Base-by-base conservation (phyloP, 2,113 vertebrate genomes). In the Thamnaconus septentrionalis region DNA sequence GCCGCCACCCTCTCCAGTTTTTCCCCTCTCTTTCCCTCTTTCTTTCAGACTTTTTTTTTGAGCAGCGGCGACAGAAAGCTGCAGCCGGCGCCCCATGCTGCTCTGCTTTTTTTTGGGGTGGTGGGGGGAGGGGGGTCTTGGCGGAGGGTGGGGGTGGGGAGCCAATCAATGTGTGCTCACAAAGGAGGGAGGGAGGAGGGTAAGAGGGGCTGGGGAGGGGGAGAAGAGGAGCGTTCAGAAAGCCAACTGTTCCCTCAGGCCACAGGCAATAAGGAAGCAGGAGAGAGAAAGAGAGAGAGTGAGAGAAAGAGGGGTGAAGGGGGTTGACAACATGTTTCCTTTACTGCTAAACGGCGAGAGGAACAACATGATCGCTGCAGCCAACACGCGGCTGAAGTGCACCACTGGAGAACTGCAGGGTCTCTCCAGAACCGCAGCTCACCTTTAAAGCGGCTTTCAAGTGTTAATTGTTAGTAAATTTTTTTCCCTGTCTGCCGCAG, bases 161-260 rank as follows among this genome's bases (percentile, higher is more conserved):
- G 85, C 81, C 87, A 89, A 89, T 89, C 86, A 91, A 86, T 88
- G 85, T 82, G 86, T 83, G 80, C 76, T 88, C 85, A 89, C 83
- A 89, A 86, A 89, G 74, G 75, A 76, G 69, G 69, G 79, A 82
- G 73, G 76, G 84, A 31, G 18, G 18, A 31, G 18, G 18, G 18
- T 31, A 31, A 31, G 18, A 31, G 18, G 18, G 18, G 18, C 18
- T 31, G 18, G 69, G 18, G 79, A 82, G 73, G 76, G 84, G 18
- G 18, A 31, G 18, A 31, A 31, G 18, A 31, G 18, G 18, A 80
- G 85, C 82, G 70, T 88, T 89, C 84, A 85, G 80, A 89, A 85
- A 90, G 85, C 83, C 86, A 89, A 89, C 87, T 82, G 85, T 88
- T 91, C 85, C 89, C 90, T 57, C 59, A 85, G 89, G 89, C 86